phyloP scores from a whole-genome alignment of 2,888 invertebrate genomes.

The Zelleria hepariella region DNA sequence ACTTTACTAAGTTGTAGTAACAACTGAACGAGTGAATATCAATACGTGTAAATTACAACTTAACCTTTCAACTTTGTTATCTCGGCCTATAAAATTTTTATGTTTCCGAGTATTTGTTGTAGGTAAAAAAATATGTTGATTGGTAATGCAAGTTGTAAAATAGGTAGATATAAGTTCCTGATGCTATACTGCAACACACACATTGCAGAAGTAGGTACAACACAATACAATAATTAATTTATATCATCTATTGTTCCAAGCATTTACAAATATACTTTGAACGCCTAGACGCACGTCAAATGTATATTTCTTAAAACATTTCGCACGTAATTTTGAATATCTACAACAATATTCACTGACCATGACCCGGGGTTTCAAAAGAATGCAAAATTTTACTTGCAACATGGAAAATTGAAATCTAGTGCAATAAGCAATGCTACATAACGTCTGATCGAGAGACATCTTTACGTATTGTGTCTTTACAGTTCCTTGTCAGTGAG shows the following conservation, averaged over 20 bases:
- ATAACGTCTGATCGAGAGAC: not conserved
- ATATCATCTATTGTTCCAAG: not conserved
- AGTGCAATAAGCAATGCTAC: not conserved
- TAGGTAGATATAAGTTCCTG: too few species aligned
- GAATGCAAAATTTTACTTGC: not conserved
- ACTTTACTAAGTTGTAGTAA: not conserved
- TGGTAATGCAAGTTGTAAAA: too few species aligned
- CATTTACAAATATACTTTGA: not conserved
- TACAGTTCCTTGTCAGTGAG: not conserved
- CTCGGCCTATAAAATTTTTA: not conserved
- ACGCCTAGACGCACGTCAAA: not conserved
- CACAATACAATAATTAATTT: not conserved
- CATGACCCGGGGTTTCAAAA: slow-evolving; percentile 3
- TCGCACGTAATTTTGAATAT: not conserved
- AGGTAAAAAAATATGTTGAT: not conserved
- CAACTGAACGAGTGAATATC: not conserved
- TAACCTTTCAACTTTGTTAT: not conserved
- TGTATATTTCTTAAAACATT: not conserved
- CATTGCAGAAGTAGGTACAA: not conserved
- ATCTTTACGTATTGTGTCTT: too few species aligned
- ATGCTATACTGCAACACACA: not conserved
- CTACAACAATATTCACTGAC: not conserved
- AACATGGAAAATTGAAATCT: not conserved
- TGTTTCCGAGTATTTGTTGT: too few species aligned
- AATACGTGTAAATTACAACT: not conserved